Percentiles rank a stretch among this genome's conserved stretches.
Evolutionary conservation across 2,888 invertebrate species (phyloP).

Genomic region (Polyommatus icarus): DNA sequence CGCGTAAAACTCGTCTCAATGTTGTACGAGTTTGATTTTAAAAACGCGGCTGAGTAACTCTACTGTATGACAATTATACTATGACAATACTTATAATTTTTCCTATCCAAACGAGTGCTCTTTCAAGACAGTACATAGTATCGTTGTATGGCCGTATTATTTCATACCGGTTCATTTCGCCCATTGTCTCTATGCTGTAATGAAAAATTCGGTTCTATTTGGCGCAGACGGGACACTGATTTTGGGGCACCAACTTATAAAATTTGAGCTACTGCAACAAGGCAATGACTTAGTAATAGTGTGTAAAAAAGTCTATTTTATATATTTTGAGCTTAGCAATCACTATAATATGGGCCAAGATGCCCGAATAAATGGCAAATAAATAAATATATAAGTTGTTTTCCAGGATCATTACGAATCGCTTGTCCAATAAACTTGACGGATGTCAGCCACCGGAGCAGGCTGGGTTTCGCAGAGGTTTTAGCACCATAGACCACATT

Average conservation of each 20-base stretch:
- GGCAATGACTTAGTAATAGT: too few species aligned
- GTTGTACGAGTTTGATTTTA: not conserved
- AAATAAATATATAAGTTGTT: too few species aligned
- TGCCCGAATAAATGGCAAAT: too few species aligned
- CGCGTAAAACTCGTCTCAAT: not conserved
- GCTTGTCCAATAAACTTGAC: too few species aligned
- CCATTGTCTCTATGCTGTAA: conserved; percentile 61
- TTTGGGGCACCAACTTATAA: not conserved
- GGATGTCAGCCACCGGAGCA: too few species aligned
- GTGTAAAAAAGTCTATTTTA: too few species aligned
- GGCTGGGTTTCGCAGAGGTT: too few species aligned
- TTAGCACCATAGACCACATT: too few species aligned
- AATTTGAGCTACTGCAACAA: not conserved
- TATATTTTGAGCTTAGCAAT: too few species aligned
- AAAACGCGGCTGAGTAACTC: not conserved
- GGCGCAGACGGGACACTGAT: not conserved
- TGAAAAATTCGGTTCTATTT: conserved; percentile 51
- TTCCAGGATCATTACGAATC: too few species aligned
- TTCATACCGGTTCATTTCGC: conserved; percentile 56
- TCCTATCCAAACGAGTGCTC: conserved; percentile 40
- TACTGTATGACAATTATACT: not conserved
- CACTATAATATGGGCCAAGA: too few species aligned
- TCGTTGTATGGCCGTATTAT: conserved; percentile 38
- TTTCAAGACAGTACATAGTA: conserved; percentile 30
- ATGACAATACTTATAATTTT: conserved; percentile 42